These are phyloP conservation scores for Thoracochromis brauschi DNA, from an alignment of 2,113 vertebrate genomes.

Conservation along the genomic window DNA sequence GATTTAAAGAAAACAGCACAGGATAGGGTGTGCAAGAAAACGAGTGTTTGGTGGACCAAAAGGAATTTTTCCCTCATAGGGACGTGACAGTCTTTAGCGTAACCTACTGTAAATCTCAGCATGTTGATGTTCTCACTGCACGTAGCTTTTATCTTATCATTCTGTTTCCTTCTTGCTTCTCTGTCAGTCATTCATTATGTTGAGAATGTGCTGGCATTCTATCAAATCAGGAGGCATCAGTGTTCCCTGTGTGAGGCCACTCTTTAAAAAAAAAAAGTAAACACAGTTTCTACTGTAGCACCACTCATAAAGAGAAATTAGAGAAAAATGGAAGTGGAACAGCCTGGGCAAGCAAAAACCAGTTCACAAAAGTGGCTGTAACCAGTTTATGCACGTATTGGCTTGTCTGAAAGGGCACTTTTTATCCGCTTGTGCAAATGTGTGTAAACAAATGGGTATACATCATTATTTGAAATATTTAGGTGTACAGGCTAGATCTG, in stretches of 20 bases:
- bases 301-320: not conserved
- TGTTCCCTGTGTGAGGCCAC: not conserved
- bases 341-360: not conserved
- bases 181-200: not conserved
- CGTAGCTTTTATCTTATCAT: not conserved
- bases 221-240: not conserved
- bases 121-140: not conserved
- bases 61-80: not conserved
- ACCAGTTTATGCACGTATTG: not conserved
- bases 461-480: not conserved
- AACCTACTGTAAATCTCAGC: not conserved
- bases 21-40: not conserved
- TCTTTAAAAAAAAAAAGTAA: not conserved
- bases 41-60: slow-evolving; percentile 1
- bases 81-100: slow-evolving; percentile 1
- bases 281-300: not conserved
- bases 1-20: slow-evolving; percentile 3
- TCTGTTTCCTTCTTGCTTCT: not conserved
- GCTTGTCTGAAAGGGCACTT: not conserved
- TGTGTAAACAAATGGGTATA: not conserved
- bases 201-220: not conserved
- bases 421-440: not conserved
- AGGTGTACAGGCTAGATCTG: not conserved
- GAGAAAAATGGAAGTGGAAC: not conserved
- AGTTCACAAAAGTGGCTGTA: not conserved